phyloP scores from a whole-genome alignment of 2,888 invertebrate species.

The Zygaena filipendulae region DNA sequence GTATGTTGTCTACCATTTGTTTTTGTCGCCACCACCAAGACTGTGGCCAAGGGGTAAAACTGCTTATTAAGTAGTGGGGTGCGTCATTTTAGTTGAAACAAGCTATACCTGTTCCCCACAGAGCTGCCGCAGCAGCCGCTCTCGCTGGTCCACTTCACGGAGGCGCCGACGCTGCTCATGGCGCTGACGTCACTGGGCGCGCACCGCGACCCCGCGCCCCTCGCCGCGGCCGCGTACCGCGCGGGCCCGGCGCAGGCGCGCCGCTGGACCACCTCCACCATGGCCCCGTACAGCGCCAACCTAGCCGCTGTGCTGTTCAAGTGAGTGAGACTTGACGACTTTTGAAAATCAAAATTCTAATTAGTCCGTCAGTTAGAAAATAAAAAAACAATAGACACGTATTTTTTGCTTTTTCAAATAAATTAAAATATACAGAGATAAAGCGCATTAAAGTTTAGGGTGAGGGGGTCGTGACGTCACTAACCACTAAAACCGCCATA shows the following conservation, averaged over 20 bases:
- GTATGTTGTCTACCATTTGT: too few relatives aligned
- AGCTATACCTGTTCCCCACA: constrained; percentile 19
- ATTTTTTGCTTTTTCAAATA: too few relatives aligned
- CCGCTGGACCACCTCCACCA: constrained; percentile 74
- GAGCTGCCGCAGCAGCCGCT: constrained; percentile 61
- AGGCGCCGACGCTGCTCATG: constrained; percentile 70
- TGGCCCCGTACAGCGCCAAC: constrained; percentile 79
- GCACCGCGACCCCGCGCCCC: constrained; percentile 66
- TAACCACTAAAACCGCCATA: too few relatives aligned
- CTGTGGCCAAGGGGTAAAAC: too few relatives aligned
- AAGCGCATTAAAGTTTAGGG: too few relatives aligned
- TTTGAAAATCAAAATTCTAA: too few relatives aligned
- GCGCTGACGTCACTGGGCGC: constrained; percentile 72
- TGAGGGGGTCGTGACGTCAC: too few relatives aligned
- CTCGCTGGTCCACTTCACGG: constrained; percentile 75
- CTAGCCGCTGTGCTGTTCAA: constrained; percentile 80
- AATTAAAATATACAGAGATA: too few relatives aligned
- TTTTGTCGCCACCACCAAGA: too few relatives aligned
- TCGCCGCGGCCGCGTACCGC: constrained; percentile 75
- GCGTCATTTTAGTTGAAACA: constrained; percentile 1
- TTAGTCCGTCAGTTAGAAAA: too few relatives aligned
- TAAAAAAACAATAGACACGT: too few relatives aligned
- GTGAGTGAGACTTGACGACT: constrained; percentile 56
- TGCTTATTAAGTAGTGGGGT: too few relatives aligned
- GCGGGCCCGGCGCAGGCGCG: constrained; percentile 50